A percentile compares a stretch with the other conserved stretches of the same genome.
These are phyloP conservation scores for Lindbergichthys nudifrons DNA, from an alignment of 2,797 vertebrate species.

Conservation along the genomic window DNA sequence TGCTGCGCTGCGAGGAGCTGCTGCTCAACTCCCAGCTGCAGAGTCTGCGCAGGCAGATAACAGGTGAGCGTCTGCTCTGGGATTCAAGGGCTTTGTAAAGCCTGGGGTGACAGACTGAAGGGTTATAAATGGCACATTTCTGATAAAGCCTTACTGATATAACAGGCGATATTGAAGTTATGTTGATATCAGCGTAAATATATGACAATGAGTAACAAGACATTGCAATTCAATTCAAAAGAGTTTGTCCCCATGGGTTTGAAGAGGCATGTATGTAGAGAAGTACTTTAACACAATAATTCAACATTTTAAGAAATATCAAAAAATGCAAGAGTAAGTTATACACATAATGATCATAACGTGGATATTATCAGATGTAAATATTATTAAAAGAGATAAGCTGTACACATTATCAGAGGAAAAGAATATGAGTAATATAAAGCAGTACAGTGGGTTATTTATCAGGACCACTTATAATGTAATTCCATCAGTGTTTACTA, in stretches of 20 bases:
- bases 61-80: constrained; percentile 79
- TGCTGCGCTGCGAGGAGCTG: constrained; percentile 95
- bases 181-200: background rate
- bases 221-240: too few species aligned
- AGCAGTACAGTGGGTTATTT: background rate
- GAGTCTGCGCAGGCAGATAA: constrained; percentile 94
- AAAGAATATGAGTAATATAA: too few species aligned
- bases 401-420: too few species aligned
- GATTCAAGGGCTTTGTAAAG: background rate
- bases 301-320: too few species aligned
- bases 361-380: too few species aligned
- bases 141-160: background rate
- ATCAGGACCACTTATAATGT: background rate
- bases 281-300: too few species aligned
- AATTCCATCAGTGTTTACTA: background rate
- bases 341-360: too few species aligned
- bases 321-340: too few species aligned
- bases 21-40: constrained; percentile 94
- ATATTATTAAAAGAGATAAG: too few species aligned
- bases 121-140: background rate
- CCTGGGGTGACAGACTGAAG: background rate
- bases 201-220: background rate
- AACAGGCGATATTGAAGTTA: background rate
- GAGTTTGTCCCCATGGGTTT: too few species aligned
- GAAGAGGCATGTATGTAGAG: too few species aligned